phyloP scores from a whole-genome alignment of 2,797 vertebrate genomes.

The Bufotes viridis region DNA sequence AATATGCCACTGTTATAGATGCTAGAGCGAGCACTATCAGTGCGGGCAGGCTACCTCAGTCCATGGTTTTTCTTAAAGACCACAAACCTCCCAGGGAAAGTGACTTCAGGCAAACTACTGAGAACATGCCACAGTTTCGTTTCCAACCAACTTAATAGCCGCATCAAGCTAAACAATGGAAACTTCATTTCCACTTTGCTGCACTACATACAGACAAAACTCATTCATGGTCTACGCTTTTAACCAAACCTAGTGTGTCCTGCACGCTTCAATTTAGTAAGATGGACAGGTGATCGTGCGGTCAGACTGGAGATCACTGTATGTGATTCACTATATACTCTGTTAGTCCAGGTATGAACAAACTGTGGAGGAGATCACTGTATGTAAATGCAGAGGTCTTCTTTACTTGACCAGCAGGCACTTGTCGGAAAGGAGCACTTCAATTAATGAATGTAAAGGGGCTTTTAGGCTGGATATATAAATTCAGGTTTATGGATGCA shows the following conservation, averaged over 20 bases:
- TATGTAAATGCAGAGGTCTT: too few species aligned
- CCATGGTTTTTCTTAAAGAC: slow-evolving; percentile 48
- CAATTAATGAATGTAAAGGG: too few species aligned
- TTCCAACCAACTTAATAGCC: background rate
- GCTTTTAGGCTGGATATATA: too few species aligned
- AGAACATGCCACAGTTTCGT: background rate
- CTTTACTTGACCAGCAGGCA: too few species aligned
- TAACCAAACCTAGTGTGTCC: background rate
- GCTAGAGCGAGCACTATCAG: slow-evolving; percentile 64
- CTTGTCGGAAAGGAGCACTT: too few species aligned
- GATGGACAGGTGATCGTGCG: background rate
- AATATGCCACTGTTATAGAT: slow-evolving; percentile 20
- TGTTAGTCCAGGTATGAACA: too few species aligned
- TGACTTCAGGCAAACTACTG: background rate
- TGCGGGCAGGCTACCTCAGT: slow-evolving; percentile 40
- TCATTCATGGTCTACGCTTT: background rate
- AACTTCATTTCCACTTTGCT: background rate
- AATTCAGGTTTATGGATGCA: too few species aligned
- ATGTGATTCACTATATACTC: too few species aligned
- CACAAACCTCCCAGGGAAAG: slow-evolving; percentile 46
- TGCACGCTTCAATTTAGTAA: background rate
- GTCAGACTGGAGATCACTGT: too few species aligned
- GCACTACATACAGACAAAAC: background rate
- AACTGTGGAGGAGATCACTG: too few species aligned
- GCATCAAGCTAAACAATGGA: background rate